Evolutionary conservation across 2,888 invertebrate species (phyloP).

Genomic region (Phania funesta): DNA sequence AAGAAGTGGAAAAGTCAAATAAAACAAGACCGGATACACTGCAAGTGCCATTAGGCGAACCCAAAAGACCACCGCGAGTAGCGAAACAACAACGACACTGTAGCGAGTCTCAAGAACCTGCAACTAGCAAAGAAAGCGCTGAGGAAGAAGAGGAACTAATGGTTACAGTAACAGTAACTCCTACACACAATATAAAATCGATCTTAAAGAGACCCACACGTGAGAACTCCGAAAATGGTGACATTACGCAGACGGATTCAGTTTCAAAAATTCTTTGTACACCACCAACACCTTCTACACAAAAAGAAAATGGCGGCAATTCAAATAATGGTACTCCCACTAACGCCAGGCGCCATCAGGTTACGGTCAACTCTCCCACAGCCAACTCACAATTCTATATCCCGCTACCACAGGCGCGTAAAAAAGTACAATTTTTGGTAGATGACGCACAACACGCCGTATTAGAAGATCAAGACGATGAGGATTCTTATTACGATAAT

Average conservation of each 20-base stretch:
- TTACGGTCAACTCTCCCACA: constrained; percentile 68
- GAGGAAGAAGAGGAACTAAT: constrained; percentile 50
- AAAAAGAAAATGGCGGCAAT: not conserved
- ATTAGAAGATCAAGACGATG: constrained; percentile 47
- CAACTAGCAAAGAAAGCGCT: constrained; percentile 6
- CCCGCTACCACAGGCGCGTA: constrained; percentile 80
- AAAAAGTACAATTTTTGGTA: constrained; percentile 87
- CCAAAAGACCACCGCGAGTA: constrained; percentile 77
- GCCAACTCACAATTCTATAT: constrained; percentile 77
- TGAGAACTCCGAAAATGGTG: constrained; percentile 36
- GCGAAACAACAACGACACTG: constrained; percentile 37
- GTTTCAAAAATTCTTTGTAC: not conserved
- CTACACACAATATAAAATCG: constrained; percentile 82
- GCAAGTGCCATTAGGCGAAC: constrained; percentile 65
- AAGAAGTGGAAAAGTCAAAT: constrained; percentile 35
- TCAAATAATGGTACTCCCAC: constrained; percentile 60
- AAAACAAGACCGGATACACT: constrained; percentile 55
- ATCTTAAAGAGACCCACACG: constrained; percentile 82
- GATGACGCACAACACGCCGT: constrained; percentile 80
- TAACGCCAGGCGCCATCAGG: constrained; percentile 47
- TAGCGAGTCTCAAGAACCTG: constrained; percentile 34
- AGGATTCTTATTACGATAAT: constrained; percentile 31
- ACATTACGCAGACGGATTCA: not conserved
- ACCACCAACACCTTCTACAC: constrained; percentile 40
- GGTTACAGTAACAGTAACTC: constrained; percentile 73